Percentiles rank a stretch among this genome's conserved stretches.
Conservation (phyloP, 2,113 vertebrate genomes). For the Piprites chloris region DNA sequence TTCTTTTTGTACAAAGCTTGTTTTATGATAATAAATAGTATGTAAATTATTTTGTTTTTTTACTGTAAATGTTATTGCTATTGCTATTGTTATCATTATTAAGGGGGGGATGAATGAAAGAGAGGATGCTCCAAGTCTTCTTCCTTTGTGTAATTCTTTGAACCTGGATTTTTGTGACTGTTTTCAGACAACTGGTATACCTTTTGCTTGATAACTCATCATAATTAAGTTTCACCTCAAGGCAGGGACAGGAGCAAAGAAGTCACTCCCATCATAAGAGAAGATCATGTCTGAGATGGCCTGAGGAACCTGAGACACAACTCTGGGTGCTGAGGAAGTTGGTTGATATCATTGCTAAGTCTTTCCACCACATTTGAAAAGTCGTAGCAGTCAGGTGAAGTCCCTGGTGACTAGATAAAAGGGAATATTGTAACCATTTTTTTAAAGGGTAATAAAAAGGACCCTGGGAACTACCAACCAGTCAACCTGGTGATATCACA, state of each 20-base stretch:
- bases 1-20: background rate
- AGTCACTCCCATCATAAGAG: background rate
- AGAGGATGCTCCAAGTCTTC: background rate
- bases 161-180: background rate
- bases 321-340: background rate
- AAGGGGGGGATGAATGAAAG: background rate
- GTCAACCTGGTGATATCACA: no score
- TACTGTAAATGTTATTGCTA: background rate
- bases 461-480: background rate
- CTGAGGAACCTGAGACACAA: background rate
- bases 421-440: background rate
- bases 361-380: background rate
- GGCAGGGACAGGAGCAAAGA: background rate
- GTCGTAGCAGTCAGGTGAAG: background rate
- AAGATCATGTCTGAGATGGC: fast-evolving
- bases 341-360: background rate
- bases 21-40: background rate
- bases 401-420: background rate
- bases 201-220: background rate
- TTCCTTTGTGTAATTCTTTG: background rate
- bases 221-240: background rate
- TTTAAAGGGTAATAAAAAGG: background rate
- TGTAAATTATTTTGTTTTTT: background rate
- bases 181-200: background rate
- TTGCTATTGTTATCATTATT: background rate